Percentiles rank a stretch among this genome's conserved stretches.
phyloP scores from a whole-genome alignment of 2,888 invertebrate species.

The Ferrisia virgata region DNA sequence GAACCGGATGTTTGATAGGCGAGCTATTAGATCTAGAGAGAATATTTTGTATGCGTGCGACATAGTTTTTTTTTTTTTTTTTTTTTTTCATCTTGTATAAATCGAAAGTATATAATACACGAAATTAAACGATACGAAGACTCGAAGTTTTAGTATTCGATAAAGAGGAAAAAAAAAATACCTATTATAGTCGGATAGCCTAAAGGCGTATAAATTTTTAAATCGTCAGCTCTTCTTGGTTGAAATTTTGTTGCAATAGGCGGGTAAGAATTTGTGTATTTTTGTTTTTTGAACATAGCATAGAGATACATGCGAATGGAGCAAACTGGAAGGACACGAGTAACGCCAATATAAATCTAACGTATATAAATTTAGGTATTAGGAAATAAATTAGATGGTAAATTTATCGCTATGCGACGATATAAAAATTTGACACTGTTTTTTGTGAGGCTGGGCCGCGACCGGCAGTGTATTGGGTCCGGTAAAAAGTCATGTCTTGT shows the following conservation, averaged over 20 bases:
- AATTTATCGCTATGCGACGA: slow-evolving; percentile 8
- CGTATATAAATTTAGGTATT: slow-evolving; percentile 25
- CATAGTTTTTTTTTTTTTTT: slow-evolving; percentile 20
- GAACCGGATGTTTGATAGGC: neutral
- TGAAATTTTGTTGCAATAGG: neutral
- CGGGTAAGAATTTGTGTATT: neutral
- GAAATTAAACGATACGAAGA: neutral
- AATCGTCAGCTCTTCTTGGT: neutral
- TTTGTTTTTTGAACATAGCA: neutral
- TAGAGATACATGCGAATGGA: neutral
- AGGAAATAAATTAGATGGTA: slow-evolving; percentile 6
- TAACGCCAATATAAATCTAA: neutral
- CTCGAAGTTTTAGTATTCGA: neutral
- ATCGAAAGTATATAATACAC: neutral
- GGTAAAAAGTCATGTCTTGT: slow-evolving; percentile 8
- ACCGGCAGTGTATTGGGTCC: neutral
- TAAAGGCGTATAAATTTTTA: neutral
- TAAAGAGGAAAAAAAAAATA: neutral
- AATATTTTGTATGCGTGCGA: slow-evolving; percentile 12
- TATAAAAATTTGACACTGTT: slow-evolving; percentile 20
- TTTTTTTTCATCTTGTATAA: neutral
- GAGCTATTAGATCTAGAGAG: neutral
- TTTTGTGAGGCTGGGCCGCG: neutral
- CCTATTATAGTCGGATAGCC: neutral
- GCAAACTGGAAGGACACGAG: no score